Evolutionary conservation across 2,797 vertebrate species (phyloP).

Genomic region (Lycodopsis pacificus): DNA sequence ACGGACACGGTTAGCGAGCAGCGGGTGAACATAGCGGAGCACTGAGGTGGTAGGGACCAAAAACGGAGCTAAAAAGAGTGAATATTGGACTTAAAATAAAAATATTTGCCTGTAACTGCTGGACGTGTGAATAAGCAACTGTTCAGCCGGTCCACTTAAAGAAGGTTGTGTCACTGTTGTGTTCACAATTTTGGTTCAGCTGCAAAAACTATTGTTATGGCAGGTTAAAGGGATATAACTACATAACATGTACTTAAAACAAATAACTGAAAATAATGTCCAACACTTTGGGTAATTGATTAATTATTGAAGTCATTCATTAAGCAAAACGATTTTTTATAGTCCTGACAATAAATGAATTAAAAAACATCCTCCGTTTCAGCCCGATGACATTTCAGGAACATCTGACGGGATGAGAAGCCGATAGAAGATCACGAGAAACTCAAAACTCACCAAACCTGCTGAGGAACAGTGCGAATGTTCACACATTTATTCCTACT

Average conservation of each 20-base stretch:
- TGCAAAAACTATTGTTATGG: not conserved
- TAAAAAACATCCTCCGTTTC: not conserved
- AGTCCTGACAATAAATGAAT: conserved; percentile 7
- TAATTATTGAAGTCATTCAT: not conserved
- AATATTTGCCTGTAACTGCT: not conserved
- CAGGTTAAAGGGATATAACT: not conserved
- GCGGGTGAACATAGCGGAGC: not conserved
- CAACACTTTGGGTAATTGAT: not conserved
- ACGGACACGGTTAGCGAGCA: not conserved
- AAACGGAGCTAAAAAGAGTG: not conserved
- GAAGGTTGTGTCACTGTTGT: not conserved
- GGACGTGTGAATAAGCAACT: not conserved
- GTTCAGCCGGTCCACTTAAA: not conserved
- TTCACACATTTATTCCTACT: conserved; percentile 32
- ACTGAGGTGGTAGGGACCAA: not conserved
- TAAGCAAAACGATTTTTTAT: not conserved
- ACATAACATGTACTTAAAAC: not conserved
- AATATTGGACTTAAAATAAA: not conserved
- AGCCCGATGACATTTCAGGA: no score
- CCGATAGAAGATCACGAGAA: not conserved
- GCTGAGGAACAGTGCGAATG: not conserved
- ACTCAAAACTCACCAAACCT: not conserved
- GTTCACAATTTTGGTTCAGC: not conserved
- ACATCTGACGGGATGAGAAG: not conserved
- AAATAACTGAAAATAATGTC: not conserved